Evolutionary conservation across 1,140 invertebrate genomes (phyloP).

Genomic region (Apis mellifera): DNA sequence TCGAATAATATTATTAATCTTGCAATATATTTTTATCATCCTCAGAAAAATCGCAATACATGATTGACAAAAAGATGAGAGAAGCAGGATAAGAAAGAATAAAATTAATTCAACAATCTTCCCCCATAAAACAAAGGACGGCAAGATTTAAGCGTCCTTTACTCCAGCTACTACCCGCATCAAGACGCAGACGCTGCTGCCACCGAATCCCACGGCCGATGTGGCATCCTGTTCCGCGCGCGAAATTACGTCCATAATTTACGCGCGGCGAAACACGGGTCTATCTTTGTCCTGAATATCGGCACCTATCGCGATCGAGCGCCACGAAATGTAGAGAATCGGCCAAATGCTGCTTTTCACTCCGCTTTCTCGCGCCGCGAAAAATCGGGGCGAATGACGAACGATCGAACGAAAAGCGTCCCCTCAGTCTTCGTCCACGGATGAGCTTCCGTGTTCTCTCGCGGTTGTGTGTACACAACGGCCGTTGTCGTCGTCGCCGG

Average conservation of each 20-base stretch:
- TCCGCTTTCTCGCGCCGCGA: slow-evolving; percentile 18
- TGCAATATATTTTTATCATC: no score
- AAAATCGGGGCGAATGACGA: not conserved
- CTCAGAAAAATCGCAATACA: no score
- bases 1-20: no score
- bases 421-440: no score
- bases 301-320: slow-evolving; percentile 17
- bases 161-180: not conserved
- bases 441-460: not conserved
- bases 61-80: no score
- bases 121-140: not conserved
- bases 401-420: not conserved
- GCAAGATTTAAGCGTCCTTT: not conserved
- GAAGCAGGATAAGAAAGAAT: not conserved
- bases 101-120: not conserved
- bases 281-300: slow-evolving; percentile 28
- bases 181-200: no score
- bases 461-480: no score
- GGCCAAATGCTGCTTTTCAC: slow-evolving; percentile 3
- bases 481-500: not conserved
- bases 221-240: slow-evolving; percentile 3
- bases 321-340: slow-evolving; percentile 11
- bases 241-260: slow-evolving; percentile 28
- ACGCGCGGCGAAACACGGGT: not conserved
- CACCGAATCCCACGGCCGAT: not conserved